Conservation (phyloP, 2,888 invertebrate species). For the Calameuta filiformis region DNA sequence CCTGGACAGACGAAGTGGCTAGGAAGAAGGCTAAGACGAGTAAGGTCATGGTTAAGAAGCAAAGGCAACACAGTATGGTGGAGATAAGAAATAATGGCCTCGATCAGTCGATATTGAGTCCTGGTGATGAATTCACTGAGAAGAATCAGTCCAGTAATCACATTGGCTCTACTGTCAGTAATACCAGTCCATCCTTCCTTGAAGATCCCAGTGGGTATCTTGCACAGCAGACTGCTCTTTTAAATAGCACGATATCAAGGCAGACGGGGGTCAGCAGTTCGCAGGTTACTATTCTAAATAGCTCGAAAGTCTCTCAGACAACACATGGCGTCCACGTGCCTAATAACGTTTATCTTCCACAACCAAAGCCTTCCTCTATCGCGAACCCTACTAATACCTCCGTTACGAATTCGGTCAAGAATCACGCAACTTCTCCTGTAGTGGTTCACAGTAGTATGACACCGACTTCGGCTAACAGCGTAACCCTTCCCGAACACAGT, state of each 20-base stretch:
- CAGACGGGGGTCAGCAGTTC: conserved; percentile 69
- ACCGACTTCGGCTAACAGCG: conserved; percentile 50
- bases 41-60: conserved; percentile 69
- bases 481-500: conserved; percentile 53
- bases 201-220: conserved; percentile 92
- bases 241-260: conserved; percentile 84
- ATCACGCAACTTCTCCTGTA: conserved; percentile 60
- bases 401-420: conserved; percentile 47
- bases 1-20: conserved; percentile 71
- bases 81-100: conserved; percentile 58
- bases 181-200: conserved; percentile 83
- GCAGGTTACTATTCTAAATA: conserved; percentile 48
- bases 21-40: conserved; percentile 71
- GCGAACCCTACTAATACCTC: conserved; percentile 56
- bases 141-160: conserved; percentile 29
- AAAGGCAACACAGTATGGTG: conserved; percentile 66
- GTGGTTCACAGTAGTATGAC: conserved; percentile 63
- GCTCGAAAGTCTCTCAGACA: conserved; percentile 39
- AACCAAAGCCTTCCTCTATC: conserved; percentile 52
- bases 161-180: conserved; percentile 44
- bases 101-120: conserved; percentile 49
- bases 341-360: conserved; percentile 50
- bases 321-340: conserved; percentile 30
- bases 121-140: conserved; percentile 55
- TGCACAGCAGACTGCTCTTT: conserved; percentile 88